Conservation (phyloP, 2,888 invertebrate genomes). For the Eristalis intricaria region DNA sequence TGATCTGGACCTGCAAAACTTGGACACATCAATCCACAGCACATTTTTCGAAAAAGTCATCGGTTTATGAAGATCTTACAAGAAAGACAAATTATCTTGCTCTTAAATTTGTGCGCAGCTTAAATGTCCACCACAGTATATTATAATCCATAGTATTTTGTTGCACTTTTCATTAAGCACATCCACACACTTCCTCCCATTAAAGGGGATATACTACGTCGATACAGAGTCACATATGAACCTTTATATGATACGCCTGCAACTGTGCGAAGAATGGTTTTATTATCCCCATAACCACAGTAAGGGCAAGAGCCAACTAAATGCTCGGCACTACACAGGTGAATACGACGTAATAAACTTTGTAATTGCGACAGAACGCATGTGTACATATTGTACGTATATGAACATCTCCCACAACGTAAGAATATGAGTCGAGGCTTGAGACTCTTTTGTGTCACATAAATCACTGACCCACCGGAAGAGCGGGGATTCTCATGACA, state of each 20-base stretch:
- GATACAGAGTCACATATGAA: no score
- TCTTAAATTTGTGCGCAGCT: no score
- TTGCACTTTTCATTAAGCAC: no score
- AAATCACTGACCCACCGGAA: constrained; percentile 40
- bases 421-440: constrained; percentile 33
- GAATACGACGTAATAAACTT: constrained; percentile 40
- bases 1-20: no score
- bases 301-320: constrained; percentile 2
- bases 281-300: constrained; percentile 16
- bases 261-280: not conserved
- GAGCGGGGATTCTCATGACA: not conserved
- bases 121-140: no score
- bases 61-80: no score
- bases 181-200: not conserved
- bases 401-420: not conserved
- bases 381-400: not conserved
- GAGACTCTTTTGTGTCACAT: constrained; percentile 31
- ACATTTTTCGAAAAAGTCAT: no score
- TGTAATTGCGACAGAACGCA: constrained; percentile 44
- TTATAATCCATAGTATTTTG: no score
- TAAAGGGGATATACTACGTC: not conserved
- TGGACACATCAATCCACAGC: no score
- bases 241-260: not conserved
- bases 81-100: no score
- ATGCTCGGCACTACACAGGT: constrained; percentile 31